phyloP scores from a whole-genome alignment of 1,140 invertebrate genomes.

The Tetraneura akinire region DNA sequence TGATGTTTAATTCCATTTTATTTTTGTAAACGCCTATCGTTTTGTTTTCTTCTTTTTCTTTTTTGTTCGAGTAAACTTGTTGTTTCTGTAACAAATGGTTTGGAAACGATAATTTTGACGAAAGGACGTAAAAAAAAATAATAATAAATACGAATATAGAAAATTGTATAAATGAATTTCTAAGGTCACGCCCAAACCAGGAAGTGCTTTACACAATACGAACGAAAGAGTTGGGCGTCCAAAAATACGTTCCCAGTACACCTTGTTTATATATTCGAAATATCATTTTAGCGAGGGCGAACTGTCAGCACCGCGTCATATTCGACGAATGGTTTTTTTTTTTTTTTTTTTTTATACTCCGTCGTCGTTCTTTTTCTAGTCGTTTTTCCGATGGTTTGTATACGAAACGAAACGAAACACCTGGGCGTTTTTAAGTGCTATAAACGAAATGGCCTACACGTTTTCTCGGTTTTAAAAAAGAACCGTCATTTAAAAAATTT shows the following conservation, averaged over 20 bases:
- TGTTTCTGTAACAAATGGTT: neutral
- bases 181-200: slow-evolving; percentile 46
- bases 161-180: neutral
- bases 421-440: slow-evolving; percentile 51
- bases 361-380: neutral
- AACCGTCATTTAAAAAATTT: slow-evolving; percentile 26
- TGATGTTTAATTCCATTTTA: neutral
- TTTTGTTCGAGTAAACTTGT: neutral
- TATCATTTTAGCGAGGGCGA: slow-evolving; percentile 50
- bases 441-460: slow-evolving; percentile 1
- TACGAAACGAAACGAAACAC: slow-evolving; percentile 47
- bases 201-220: slow-evolving; percentile 1
- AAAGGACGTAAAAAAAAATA: neutral
- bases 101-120: neutral
- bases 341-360: neutral
- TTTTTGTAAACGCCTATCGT: too few relatives aligned
- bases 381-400: slow-evolving; percentile 26
- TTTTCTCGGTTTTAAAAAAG: slow-evolving; percentile 30
- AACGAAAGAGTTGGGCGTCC: slow-evolving; percentile 45
- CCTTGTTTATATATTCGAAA: slow-evolving; percentile 35
- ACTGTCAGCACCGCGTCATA: slow-evolving; percentile 46
- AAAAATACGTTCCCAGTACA: slow-evolving; percentile 16
- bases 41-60: neutral
- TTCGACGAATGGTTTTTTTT: slow-evolving; percentile 45
- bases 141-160: neutral